phyloP scores from a whole-genome alignment of 2,113 vertebrate species.

The Gopherus flavomarginatus region DNA sequence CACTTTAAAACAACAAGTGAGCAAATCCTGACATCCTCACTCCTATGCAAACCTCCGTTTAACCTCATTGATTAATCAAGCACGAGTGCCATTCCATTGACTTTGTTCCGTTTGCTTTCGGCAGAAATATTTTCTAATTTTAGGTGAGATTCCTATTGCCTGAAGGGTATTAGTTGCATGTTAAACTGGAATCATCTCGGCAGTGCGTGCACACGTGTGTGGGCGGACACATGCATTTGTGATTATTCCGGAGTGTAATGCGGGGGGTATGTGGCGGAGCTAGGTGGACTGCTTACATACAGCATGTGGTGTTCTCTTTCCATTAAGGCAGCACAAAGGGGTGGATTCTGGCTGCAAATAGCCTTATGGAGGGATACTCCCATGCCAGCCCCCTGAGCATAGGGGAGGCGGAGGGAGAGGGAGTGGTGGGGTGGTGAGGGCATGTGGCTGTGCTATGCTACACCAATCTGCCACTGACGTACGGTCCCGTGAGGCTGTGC shows the following conservation, averaged over 20 bases:
- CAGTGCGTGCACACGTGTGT: background rate
- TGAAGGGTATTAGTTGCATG: background rate
- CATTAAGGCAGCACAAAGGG: fast-evolving
- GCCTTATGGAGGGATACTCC: background rate
- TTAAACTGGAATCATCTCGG: background rate
- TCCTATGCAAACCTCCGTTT: background rate
- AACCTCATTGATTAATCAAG: background rate
- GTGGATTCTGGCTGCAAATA: background rate
- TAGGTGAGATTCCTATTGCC: background rate
- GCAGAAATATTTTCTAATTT: background rate
- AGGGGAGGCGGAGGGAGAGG: background rate
- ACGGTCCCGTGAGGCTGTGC: background rate
- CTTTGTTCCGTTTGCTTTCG: background rate
- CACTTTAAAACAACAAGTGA: background rate
- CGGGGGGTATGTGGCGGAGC: background rate
- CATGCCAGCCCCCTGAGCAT: background rate
- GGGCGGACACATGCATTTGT: background rate
- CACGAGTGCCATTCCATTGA: background rate
- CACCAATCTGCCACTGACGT: background rate
- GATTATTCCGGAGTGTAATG: background rate
- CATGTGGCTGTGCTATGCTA: fast-evolving
- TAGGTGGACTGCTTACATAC: background rate
- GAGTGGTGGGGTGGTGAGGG: background rate
- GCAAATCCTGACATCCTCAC: background rate
- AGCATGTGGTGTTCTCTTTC: background rate